Percentiles rank a stretch among this genome's conserved stretches.
Conservation (phyloP, 2,113 vertebrate species). For the Anolis carolinensis region DNA sequence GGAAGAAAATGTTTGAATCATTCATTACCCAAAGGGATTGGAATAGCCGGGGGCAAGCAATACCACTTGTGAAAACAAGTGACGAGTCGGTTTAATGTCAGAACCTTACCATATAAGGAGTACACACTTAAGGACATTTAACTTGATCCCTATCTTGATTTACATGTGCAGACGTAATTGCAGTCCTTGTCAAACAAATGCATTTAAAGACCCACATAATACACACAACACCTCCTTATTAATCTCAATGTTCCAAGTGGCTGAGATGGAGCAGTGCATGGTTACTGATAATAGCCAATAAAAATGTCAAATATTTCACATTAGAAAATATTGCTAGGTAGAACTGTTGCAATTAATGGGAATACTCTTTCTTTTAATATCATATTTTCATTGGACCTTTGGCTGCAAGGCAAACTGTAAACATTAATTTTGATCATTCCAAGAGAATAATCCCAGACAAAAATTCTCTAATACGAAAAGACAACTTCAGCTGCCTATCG, state of each 20-base stretch:
- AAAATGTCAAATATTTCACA: background rate
- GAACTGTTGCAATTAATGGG: background rate
- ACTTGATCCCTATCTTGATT: background rate
- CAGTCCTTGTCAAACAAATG: background rate
- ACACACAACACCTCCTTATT: background rate
- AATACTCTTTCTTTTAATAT: background rate
- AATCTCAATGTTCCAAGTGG: conserved; percentile 14
- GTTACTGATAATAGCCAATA: conserved; percentile 13
- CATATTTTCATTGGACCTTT: background rate
- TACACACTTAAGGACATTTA: background rate
- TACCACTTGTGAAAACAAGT: background rate
- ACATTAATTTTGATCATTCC: conserved; percentile 13
- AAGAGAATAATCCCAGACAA: background rate
- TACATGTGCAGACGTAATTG: background rate
- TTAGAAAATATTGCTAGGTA: conserved; percentile 5
- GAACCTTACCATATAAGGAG: background rate
- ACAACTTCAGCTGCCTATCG: background rate
- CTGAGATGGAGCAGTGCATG: background rate
- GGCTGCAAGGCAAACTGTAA: background rate
- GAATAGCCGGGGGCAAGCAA: background rate
- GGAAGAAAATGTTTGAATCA: background rate
- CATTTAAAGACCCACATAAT: conserved; percentile 3
- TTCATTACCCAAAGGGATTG: background rate
- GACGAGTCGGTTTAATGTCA: background rate
- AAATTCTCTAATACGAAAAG: background rate